Base-by-base conservation (phyloP, 2,797 vertebrate genomes). In the Neosilurus hyrtlii region DNA sequence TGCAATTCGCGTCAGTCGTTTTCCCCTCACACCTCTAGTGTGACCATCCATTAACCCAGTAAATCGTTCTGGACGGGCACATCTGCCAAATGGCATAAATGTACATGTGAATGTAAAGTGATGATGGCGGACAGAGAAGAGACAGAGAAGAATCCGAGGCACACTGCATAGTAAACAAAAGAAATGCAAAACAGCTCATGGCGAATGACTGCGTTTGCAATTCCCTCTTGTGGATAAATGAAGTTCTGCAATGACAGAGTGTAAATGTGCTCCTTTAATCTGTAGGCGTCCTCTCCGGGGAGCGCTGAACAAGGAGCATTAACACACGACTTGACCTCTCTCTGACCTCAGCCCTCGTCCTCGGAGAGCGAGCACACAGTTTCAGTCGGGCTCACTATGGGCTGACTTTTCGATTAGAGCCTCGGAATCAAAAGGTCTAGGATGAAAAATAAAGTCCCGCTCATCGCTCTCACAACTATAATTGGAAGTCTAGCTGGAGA, bases 401-500 rank as follows among this genome's bases (percentile, higher is more conserved):
- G 14, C 75, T 22, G 77, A 59, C 43, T 80, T 79, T 81, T 80
- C 52, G 12, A 66, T 85, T 22, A 87, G 35, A 70, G 72, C 35
- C 76, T n/a, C 9, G 20, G 66, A 37, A 71, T 72, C 65, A 57
- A 57, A 83, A 68, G 26, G 70, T 71, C 84, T 80, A 15, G 11
- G 9, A 61, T 79, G 5, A 80, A 73, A 59, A 57, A 66, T 56
- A 79, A 56, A 67, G 63, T n/a, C 35, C 20, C n/a, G 22, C 57
- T 77, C 59, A 51, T 77, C 37, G n/a, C 8, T 78, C 59, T 81
- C 26, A 30, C 81, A 54, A 79, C 71, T 78, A 80, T 74, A 86
- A 87, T 86, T 86, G 79, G 57, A 84, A 82, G 81, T 83, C 62
- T 10, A 80, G 80, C 68, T 26, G 8, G 22, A 77, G 37, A 49